These are phyloP conservation scores for Semnornis frantzii DNA, from an alignment of 2,113 vertebrate species.

Conservation along the genomic window DNA sequence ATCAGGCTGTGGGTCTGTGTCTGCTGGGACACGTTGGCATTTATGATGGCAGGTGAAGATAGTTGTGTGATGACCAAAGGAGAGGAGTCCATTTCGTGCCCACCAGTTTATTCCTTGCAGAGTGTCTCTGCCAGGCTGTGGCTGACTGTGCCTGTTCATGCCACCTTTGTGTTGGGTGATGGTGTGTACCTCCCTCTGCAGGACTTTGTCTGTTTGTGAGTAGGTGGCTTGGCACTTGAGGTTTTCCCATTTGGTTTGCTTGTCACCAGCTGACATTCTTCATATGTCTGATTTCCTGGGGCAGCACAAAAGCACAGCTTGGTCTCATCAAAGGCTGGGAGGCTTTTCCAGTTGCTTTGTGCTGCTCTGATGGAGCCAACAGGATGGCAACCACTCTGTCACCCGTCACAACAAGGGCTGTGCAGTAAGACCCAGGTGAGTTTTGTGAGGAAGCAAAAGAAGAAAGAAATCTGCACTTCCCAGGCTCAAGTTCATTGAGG, in stretches of 20 bases:
- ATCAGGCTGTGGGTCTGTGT: background rate
- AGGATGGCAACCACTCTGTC: background rate
- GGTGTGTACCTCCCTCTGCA: accelerated
- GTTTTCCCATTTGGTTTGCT: background rate
- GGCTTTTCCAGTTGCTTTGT: background rate
- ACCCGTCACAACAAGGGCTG: background rate
- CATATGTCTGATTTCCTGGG: background rate
- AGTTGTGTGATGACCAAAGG: background rate
- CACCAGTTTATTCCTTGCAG: background rate
- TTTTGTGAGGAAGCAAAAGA: background rate
- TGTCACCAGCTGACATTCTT: background rate
- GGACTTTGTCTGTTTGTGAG: background rate
- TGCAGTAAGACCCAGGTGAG: background rate
- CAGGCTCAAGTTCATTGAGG: background rate
- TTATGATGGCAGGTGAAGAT: background rate
- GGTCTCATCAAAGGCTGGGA: background rate
- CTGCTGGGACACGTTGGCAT: background rate
- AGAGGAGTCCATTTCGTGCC: background rate
- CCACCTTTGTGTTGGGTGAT: background rate
- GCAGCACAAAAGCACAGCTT: background rate
- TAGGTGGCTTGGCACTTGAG: background rate
- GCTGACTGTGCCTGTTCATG: accelerated
- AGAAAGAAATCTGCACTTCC: background rate
- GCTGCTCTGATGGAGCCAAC: background rate
- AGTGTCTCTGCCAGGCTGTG: background rate